Conservation (phyloP, 1,140 invertebrate species). For the Archivesica marissinica region DNA sequence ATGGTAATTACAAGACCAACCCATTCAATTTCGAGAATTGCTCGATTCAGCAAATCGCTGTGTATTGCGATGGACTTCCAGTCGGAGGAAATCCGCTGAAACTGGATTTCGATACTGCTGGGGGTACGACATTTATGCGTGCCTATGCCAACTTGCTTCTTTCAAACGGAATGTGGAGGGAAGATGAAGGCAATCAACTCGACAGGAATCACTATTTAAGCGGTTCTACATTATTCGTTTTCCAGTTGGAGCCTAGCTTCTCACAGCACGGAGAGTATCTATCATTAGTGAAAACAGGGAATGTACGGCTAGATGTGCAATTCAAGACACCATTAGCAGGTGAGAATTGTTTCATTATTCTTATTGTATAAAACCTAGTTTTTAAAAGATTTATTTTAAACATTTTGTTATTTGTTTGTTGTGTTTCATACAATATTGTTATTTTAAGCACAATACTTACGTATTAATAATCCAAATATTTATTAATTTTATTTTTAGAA, state of each 20-base stretch:
- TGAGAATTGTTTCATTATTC: background rate
- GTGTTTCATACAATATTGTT: background rate
- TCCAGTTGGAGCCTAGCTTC: constrained; percentile 60
- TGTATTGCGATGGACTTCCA: constrained; percentile 45
- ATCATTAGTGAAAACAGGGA: constrained; percentile 18
- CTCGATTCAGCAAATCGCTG: constrained; percentile 40
- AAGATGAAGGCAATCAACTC: constrained; percentile 37
- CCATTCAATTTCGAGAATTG: constrained; percentile 56
- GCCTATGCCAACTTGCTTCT: constrained; percentile 29
- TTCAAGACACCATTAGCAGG: constrained; percentile 28
- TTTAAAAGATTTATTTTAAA: background rate
- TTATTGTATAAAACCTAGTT: background rate
- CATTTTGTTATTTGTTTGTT: constrained; percentile 1
- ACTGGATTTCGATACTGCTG: constrained; percentile 48
- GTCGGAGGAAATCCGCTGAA: constrained; percentile 47
- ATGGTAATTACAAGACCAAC: constrained; percentile 36
- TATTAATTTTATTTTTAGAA: too few species aligned
- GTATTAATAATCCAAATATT: too few species aligned
- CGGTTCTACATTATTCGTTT: constrained; percentile 48
- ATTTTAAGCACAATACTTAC: background rate
- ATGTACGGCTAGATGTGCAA: constrained; percentile 28
- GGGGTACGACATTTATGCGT: constrained; percentile 20
- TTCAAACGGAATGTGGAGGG: constrained; percentile 40
- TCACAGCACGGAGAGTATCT: constrained; percentile 28
- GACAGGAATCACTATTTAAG: constrained; percentile 17